Percentiles rank a stretch among this genome's conserved stretches.
These are phyloP conservation scores for Tinamus major DNA, from an alignment of 2,797 vertebrate genomes.

Conservation along the genomic window DNA sequence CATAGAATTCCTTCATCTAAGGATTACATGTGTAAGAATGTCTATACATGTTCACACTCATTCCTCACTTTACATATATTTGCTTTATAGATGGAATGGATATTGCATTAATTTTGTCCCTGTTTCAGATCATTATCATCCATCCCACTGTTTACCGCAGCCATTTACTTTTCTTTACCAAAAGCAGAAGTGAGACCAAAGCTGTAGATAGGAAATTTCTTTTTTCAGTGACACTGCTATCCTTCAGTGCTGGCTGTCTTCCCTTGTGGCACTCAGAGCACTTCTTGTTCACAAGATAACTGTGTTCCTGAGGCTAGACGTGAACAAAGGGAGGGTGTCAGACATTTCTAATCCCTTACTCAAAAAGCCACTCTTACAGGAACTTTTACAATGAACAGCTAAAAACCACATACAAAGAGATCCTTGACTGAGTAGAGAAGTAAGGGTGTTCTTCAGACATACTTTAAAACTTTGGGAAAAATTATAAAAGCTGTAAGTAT, in stretches of 20 bases:
- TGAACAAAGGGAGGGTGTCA: neutral
- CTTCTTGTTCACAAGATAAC: neutral
- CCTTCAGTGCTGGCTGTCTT: neutral
- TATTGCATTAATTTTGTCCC: neutral
- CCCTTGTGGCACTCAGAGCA: neutral
- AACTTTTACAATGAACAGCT: neutral
- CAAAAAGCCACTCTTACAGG: neutral
- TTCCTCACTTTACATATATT: neutral
- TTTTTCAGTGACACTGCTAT: accelerated
- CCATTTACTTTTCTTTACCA: neutral
- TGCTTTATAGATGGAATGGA: neutral
- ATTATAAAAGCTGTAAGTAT: neutral
- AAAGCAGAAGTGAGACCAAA: neutral
- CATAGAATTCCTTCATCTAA: neutral
- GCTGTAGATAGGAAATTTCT: neutral
- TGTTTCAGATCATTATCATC: neutral
- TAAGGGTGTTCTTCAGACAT: neutral
- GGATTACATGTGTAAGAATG: neutral
- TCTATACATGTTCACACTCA: neutral
- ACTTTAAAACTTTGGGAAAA: neutral
- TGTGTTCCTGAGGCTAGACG: neutral
- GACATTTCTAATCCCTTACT: neutral
- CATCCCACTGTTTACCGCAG: accelerated
- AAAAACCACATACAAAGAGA: neutral
- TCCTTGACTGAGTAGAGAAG: neutral